phyloP scores from a whole-genome alignment of 2,888 invertebrate genomes.

The Catonia carolina region DNA sequence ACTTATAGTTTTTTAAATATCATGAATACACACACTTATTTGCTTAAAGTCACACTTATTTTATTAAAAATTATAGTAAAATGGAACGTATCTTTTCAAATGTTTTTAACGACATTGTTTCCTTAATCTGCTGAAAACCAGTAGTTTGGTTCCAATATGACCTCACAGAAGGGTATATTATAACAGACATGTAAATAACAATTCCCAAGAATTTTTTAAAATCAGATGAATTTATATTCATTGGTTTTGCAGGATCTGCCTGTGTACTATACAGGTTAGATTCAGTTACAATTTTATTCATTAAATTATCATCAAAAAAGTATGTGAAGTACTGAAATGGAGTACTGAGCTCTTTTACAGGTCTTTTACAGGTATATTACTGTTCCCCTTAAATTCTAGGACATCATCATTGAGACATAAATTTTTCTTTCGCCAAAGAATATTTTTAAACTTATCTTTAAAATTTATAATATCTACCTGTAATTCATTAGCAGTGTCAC shows the following conservation, averaged over 20 bases:
- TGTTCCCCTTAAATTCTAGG: too few relatives aligned
- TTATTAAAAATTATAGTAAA: too few relatives aligned
- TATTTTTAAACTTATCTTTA: too few relatives aligned
- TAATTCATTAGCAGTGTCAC: too few relatives aligned
- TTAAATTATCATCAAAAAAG: conserved; percentile 26
- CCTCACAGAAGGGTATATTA: conserved; percentile 1
- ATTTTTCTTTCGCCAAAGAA: too few relatives aligned
- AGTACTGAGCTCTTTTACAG: conserved; percentile 5
- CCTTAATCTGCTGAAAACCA: conserved; percentile 7
- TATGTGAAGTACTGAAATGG: conserved; percentile 10
- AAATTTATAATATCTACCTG: too few relatives aligned
- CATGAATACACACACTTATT: too few relatives aligned
- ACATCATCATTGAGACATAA: too few relatives aligned
- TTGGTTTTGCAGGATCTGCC: conserved; percentile 13
- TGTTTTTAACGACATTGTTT: conserved; percentile 11
- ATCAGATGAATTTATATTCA: not conserved
- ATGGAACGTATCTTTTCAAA: conserved; percentile 9
- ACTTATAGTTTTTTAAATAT: too few relatives aligned
- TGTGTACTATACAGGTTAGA: conserved; percentile 21
- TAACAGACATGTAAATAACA: conserved; percentile 8
- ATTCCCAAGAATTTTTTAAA: conserved; percentile 7
- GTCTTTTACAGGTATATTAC: too few relatives aligned
- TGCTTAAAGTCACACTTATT: too few relatives aligned
- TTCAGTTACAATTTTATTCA: conserved; percentile 25
- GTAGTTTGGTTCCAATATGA: conserved; percentile 9